These are phyloP conservation scores for Rhadinocentrus ornatus DNA, from an alignment of 2,797 vertebrate species.

Conservation along the genomic window DNA sequence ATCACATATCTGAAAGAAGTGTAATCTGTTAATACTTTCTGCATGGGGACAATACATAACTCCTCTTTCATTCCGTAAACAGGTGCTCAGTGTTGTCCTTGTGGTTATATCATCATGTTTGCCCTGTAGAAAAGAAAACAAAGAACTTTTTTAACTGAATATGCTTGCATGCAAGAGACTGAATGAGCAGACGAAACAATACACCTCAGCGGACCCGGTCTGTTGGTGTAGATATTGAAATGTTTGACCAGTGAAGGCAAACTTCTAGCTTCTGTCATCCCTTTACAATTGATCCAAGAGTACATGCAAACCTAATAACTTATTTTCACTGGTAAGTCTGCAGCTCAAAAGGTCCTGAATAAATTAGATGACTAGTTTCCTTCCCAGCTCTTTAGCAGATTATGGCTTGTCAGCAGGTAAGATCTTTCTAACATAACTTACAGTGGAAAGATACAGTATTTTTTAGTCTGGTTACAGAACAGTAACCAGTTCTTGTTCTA, in stretches of 20 bases:
- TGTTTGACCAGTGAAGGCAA: constrained; percentile 4
- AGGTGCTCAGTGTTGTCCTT: constrained; percentile 32
- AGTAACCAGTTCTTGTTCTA: too few relatives aligned
- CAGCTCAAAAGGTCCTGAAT: not conserved
- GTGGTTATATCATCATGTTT: constrained; percentile 14
- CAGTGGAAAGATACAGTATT: not conserved
- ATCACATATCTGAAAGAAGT: not conserved
- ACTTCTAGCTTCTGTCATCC: constrained; percentile 8
- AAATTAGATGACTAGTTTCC: not conserved
- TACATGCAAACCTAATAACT: not conserved
- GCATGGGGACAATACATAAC: constrained; percentile 9
- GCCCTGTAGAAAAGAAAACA: constrained; percentile 11
- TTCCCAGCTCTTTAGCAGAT: constrained; percentile 14
- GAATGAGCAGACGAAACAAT: constrained; percentile 14
- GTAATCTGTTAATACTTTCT: constrained; percentile 9
- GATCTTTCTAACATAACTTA: not conserved
- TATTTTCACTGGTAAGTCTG: constrained; percentile 6
- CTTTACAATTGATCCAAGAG: constrained; percentile 3
- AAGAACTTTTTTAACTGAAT: constrained; percentile 30
- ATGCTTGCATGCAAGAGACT: constrained; percentile 6
- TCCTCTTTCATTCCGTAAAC: constrained; percentile 5
- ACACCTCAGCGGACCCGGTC: not conserved
- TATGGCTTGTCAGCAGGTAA: not conserved
- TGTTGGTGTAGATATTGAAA: constrained; percentile 22
- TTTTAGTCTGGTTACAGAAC: not conserved